Conservation (phyloP, 2,797 vertebrate genomes). For the Halcyon chelicuti region DNA sequence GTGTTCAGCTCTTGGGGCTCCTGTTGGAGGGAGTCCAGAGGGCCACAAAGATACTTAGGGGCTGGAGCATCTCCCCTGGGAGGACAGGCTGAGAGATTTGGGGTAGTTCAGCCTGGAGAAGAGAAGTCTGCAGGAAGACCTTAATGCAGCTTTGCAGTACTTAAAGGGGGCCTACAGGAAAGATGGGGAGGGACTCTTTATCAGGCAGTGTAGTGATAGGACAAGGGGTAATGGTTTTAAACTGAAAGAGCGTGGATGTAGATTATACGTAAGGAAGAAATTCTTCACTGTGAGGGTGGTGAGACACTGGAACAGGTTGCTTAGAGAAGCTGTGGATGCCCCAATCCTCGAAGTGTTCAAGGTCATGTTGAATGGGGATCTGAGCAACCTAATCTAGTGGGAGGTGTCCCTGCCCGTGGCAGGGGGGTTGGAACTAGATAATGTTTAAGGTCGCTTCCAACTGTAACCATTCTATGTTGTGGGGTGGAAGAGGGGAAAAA, state of each 20-base stretch:
- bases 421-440: neutral
- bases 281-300: neutral
- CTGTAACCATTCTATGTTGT: neutral
- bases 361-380: neutral
- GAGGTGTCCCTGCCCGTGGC: neutral
- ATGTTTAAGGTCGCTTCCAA: neutral
- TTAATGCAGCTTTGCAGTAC: neutral
- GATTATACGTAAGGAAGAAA: neutral
- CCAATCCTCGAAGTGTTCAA: neutral
- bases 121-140: neutral
- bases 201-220: neutral
- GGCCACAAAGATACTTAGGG: neutral
- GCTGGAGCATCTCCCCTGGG: neutral
- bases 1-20: neutral
- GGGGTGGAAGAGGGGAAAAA: no score
- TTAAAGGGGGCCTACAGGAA: neutral
- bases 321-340: neutral
- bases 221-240: neutral
- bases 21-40: neutral
- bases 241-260: neutral
- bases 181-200: neutral
- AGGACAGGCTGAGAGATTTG: neutral
- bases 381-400: neutral
- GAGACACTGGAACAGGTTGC: neutral
- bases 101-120: neutral